phyloP scores from a whole-genome alignment of 2,113 vertebrate species.

The Gila orcuttii region DNA sequence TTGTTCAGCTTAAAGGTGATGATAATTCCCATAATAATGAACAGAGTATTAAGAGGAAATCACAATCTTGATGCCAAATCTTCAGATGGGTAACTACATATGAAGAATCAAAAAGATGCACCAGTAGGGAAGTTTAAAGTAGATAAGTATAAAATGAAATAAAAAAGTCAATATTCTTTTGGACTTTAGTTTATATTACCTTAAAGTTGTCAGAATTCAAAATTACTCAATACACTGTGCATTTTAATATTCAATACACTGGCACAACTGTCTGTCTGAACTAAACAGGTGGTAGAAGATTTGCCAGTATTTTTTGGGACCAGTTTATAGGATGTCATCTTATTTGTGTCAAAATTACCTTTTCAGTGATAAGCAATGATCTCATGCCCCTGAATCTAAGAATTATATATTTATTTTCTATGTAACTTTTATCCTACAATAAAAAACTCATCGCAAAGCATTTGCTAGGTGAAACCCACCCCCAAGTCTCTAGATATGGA shows the following conservation, averaged over 20 bases:
- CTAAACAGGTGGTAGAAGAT: conserved; percentile 34
- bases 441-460: too few relatives aligned
- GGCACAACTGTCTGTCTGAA: conserved; percentile 1
- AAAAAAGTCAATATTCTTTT: conserved; percentile 16
- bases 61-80: conserved; percentile 19
- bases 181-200: conserved; percentile 25
- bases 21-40: conserved; percentile 45
- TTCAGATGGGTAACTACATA: background rate
- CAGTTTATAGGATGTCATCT: background rate
- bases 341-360: background rate
- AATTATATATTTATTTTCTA: background rate
- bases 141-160: too few relatives aligned
- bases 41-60: conserved; percentile 46
- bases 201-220: conserved; percentile 16
- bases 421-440: too few relatives aligned
- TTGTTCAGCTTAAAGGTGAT: conserved; percentile 42
- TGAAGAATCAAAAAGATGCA: background rate
- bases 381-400: background rate
- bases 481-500: background rate
- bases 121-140: background rate
- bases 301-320: background rate
- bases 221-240: conserved; percentile 3
- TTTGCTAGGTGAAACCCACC: background rate
- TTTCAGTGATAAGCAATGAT: background rate
- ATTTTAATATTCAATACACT: conserved; percentile 1